These are phyloP conservation scores for Bradypodion ventrale DNA, from an alignment of 2,797 vertebrate species.

Conservation along the genomic window DNA sequence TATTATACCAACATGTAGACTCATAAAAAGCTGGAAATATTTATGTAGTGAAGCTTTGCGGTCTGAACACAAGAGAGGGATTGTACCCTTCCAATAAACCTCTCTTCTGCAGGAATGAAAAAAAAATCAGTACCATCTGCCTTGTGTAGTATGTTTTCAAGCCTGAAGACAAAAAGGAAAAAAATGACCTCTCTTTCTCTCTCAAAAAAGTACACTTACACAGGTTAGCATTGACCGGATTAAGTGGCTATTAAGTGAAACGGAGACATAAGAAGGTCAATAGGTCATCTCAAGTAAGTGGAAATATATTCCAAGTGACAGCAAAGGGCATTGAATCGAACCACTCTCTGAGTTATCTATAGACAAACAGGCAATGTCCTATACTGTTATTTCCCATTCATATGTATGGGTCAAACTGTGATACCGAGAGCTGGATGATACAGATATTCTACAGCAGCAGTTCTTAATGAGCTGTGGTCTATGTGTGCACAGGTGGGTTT, in stretches of 20 bases:
- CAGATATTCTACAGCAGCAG: background rate
- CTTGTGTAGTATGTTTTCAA: background rate
- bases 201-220: constrained; percentile 4
- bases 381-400: background rate
- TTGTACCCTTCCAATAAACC: background rate
- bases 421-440: background rate
- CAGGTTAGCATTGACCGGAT: constrained; percentile 32
- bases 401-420: background rate
- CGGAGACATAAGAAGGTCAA: constrained; percentile 31
- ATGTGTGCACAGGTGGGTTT: too few relatives aligned
- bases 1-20: background rate
- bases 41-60: background rate
- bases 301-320: constrained; percentile 33
- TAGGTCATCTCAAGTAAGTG: constrained; percentile 18
- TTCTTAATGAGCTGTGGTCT: too few relatives aligned
- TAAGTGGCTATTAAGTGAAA: constrained; percentile 44
- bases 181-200: constrained; percentile 4
- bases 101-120: background rate
- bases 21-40: background rate
- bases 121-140: background rate
- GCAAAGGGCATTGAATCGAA: constrained; percentile 26
- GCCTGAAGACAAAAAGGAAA: constrained; percentile 8
- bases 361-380: background rate
- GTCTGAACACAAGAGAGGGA: background rate
- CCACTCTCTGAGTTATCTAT: background rate